A percentile compares a stretch with the other conserved stretches of the same genome.
phyloP scores from a whole-genome alignment of 2,797 vertebrate species.

The Urocyon cinereoargenteus region DNA sequence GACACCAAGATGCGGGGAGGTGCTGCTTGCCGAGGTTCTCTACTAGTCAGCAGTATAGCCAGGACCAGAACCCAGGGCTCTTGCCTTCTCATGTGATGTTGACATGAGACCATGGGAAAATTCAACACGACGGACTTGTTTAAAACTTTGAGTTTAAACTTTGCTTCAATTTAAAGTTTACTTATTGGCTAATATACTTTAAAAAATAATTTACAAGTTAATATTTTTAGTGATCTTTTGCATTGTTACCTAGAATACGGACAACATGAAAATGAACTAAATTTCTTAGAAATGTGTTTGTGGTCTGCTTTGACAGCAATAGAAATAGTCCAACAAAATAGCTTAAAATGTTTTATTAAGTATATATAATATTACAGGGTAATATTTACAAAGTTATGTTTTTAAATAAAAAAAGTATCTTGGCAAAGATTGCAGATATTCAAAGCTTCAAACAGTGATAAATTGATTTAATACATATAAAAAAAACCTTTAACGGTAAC shows the following conservation, averaged over 20 bases:
- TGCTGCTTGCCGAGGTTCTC: neutral
- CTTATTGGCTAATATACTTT: neutral
- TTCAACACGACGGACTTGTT: neutral
- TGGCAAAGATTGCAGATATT: constrained; percentile 87
- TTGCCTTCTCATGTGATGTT: neutral
- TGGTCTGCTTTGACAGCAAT: neutral
- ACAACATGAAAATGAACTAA: constrained; percentile 37
- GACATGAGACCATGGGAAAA: neutral
- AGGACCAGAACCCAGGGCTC: neutral
- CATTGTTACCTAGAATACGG: neutral
- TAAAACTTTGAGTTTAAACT: constrained; percentile 56
- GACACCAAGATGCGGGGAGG: neutral
- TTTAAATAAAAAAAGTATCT: constrained; percentile 89
- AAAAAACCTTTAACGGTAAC: constrained; percentile 84
- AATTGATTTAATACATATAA: constrained; percentile 85
- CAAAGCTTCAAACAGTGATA: constrained; percentile 86
- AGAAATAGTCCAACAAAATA: constrained; percentile 77
- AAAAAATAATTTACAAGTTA: neutral
- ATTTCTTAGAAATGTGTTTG: constrained; percentile 30
- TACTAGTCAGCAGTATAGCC: too few species aligned
- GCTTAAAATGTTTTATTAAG: constrained; percentile 85
- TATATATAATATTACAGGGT: constrained; percentile 84
- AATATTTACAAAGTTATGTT: constrained; percentile 90
- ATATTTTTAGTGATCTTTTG: constrained; percentile 36
- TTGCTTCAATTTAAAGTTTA: neutral